These are phyloP conservation scores for Ylistrum balloti DNA, from an alignment of 1,140 invertebrate species.

Conservation along the genomic window DNA sequence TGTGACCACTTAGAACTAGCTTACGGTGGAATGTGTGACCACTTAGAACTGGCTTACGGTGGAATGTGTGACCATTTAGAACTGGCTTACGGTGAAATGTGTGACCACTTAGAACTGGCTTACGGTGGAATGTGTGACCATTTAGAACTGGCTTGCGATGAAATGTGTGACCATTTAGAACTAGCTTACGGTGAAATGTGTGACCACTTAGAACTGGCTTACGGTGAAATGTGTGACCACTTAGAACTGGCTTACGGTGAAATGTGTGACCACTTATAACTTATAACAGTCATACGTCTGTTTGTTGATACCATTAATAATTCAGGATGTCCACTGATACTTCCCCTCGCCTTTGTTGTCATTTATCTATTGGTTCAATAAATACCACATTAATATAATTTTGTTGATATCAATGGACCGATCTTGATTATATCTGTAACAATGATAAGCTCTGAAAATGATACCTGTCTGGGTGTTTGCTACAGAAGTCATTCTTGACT, in stretches of 20 bases:
- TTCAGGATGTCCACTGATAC: no score
- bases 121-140: not conserved
- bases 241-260: not conserved
- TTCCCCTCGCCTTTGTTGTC: no score
- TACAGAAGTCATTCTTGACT: constrained; percentile 95
- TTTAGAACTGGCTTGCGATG: no score
- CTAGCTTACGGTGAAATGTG: not conserved
- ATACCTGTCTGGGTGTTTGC: constrained; percentile 92
- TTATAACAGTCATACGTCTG: no score
- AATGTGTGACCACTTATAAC: not conserved
- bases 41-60: not conserved
- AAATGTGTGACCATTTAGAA: not conserved
- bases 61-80: not conserved
- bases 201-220: no score
- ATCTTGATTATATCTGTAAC: no score
- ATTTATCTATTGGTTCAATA: no score
- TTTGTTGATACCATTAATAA: no score
- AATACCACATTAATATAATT: no score
- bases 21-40: not conserved
- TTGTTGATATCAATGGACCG: no score
- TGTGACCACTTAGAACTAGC: not conserved
- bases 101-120: not conserved
- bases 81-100: no score
- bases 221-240: not conserved
- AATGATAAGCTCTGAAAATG: no score